Evolutionary conservation across 2,888 invertebrate genomes (phyloP).

Genomic region (Atethmia centrago): DNA sequence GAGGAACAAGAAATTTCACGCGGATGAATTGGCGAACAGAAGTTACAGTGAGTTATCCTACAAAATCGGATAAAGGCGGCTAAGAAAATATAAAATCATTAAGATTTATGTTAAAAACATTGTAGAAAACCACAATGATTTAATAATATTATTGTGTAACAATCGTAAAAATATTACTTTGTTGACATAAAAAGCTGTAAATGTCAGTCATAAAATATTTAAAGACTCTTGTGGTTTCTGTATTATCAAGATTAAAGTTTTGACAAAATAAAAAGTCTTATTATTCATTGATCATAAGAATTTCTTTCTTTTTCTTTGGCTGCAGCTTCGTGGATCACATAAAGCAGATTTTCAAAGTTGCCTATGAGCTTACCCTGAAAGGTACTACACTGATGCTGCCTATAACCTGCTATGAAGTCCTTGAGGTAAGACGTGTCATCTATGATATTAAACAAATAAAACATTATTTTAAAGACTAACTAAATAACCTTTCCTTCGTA

Average conservation of each 20-base stretch:
- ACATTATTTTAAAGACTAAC: not conserved
- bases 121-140: not conserved
- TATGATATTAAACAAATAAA: not conserved
- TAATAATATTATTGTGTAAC: not conserved
- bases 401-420: conserved; percentile 67
- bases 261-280: not conserved
- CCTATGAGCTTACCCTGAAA: conserved; percentile 71
- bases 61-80: not conserved
- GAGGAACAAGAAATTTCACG: too few relatives aligned
- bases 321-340: conserved; percentile 70
- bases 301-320: not conserved
- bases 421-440: conserved; percentile 64
- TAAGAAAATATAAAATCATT: not conserved
- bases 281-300: not conserved
- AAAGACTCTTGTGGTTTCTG: not conserved
- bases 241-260: not conserved
- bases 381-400: conserved; percentile 68
- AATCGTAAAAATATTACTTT: not conserved
- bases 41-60: too few relatives aligned
- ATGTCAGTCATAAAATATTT: not conserved
- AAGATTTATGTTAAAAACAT: not conserved
- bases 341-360: conserved; percentile 58
- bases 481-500: too few relatives aligned
- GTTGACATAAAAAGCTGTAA: not conserved
- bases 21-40: too few relatives aligned